Evolutionary conservation across 2,797 vertebrate species (phyloP).

Genomic region (Acipenser oxyrinchus): DNA sequence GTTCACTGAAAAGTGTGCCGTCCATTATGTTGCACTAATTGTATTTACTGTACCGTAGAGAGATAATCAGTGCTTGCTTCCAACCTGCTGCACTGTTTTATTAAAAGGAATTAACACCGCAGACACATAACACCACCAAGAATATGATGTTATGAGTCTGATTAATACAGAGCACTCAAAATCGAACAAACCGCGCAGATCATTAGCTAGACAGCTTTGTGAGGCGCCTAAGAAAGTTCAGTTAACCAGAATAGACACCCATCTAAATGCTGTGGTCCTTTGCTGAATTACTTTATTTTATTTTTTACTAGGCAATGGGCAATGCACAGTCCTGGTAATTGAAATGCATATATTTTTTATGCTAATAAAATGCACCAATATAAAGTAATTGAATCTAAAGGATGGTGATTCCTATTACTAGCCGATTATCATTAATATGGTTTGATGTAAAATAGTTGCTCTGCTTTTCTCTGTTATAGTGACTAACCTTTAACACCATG

Average conservation of each 20-base stretch:
- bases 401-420: background rate
- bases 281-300: background rate
- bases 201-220: slow-evolving; percentile 1
- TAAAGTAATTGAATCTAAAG: background rate
- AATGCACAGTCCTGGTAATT: background rate
- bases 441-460: background rate
- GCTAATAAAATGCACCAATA: background rate
- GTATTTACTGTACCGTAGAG: background rate
- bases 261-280: background rate
- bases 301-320: background rate
- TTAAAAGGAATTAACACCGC: background rate
- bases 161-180: background rate
- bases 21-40: background rate
- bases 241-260: background rate
- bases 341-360: background rate
- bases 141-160: background rate
- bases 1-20: no score
- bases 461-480: background rate
- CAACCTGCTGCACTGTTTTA: background rate
- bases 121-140: background rate
- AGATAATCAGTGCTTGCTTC: background rate
- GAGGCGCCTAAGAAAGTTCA: background rate
- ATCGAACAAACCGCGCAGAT: background rate
- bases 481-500: background rate
- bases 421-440: slow-evolving; percentile 2